phyloP scores from a whole-genome alignment of 1,140 invertebrate species.

The Zaprionus davidi region DNA sequence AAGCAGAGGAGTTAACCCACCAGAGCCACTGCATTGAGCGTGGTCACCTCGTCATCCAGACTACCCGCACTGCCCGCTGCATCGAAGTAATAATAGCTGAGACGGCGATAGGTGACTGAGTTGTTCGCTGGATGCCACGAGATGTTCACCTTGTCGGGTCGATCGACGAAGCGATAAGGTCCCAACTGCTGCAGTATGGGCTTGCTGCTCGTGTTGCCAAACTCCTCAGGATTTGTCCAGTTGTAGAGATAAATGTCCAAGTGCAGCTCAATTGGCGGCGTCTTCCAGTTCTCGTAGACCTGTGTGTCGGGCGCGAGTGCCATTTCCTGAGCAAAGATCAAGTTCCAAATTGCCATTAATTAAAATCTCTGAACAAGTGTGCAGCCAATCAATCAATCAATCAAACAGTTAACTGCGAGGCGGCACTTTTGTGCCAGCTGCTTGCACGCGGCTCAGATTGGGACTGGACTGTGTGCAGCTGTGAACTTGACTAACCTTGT shows the following conservation, averaged over 20 bases:
- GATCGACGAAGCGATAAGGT: constrained; percentile 90
- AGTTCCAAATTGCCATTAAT: constrained; percentile 65
- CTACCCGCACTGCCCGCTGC: constrained; percentile 89
- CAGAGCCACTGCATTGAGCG: constrained; percentile 92
- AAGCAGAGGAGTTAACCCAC: constrained; percentile 85
- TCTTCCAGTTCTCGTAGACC: constrained; percentile 89
- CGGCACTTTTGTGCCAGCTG: constrained; percentile 56
- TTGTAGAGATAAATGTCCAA: constrained; percentile 92
- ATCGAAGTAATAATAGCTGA: constrained; percentile 91
- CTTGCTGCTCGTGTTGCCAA: constrained; percentile 85
- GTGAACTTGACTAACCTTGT: constrained; percentile 67
- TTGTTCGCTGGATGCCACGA: constrained; percentile 89
- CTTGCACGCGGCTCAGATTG: constrained; percentile 35
- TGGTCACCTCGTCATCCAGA: constrained; percentile 90
- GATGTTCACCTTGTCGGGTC: constrained; percentile 89
- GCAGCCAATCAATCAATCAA: constrained; percentile 32
- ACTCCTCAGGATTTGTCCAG: constrained; percentile 91
- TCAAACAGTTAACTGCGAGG: constrained; percentile 28
- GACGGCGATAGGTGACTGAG: constrained; percentile 92
- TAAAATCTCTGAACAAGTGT: constrained; percentile 64
- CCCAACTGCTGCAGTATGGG: constrained; percentile 89
- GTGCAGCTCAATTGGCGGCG: constrained; percentile 90
- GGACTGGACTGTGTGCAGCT: constrained; percentile 60
- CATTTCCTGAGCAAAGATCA: constrained; percentile 86
- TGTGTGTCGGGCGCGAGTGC: constrained; percentile 86